Evolutionary conservation across 2,113 vertebrate genomes (phyloP), one percentile per base, ranked within the genome.

Genomic region (Calonectris borealis): DNA sequence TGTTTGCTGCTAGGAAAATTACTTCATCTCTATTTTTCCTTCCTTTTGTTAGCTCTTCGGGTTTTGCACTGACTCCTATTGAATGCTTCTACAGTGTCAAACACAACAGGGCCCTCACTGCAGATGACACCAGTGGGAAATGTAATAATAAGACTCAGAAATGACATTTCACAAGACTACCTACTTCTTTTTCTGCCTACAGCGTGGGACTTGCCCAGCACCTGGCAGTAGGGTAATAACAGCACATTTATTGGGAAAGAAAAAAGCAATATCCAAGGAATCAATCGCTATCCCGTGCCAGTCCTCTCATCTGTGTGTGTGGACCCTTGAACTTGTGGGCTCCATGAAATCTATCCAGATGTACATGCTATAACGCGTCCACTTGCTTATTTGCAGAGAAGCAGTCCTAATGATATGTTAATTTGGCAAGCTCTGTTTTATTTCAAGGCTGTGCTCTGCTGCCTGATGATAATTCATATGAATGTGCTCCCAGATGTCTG

Each of bases 1-100:
- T 94, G 84, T 94, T 95, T 96, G 81, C 84, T 95, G 49, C 87
- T 83, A 95, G 73, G 90, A 93, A 96, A 87, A 96, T 94, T 79
- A 96, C 78, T 95, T 95, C 7, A 68, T 94, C 75, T 83, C 84
- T 94, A 42, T 94, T 96, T 97, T 97, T 76, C 44, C 73, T 95
- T 95, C 52, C 66, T 95, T 96, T 95, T 96, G 93, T 96, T 95
- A 95, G 94, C 54, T 94, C 66, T 91, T 85, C 1, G n/a, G 70
- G 81, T 91, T 96, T 94, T 95, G 52, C 73, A 25, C 44, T 83
- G 70, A 65, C 44, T 95, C 57, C 80, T 69, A 29, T 83, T 96
- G 81, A 96, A 96, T 91, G 82, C 58, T 87, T 76, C 87, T 90
- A 83, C 81, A 90, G 87, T 83, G 70, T 93, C 87, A 40, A 87